phyloP scores from a whole-genome alignment of 1,140 invertebrate genomes.

The Pantala flavescens region DNA sequence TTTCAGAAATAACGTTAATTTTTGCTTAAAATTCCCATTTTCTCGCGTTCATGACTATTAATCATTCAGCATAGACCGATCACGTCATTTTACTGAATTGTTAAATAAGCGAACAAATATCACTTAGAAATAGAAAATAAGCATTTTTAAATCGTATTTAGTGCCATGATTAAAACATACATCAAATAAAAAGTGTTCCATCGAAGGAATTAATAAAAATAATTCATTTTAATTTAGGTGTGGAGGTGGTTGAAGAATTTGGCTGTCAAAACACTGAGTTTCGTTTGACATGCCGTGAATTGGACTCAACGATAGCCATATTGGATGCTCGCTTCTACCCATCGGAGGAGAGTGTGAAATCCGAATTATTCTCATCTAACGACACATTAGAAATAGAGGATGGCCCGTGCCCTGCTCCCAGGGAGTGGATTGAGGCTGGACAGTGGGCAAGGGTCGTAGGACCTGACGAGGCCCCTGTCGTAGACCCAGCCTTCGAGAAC shows the following conservation, averaged over 20 bases:
- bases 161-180: no score
- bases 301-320: conserved; percentile 40
- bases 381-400: background rate
- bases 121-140: no score
- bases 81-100: no score
- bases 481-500: background rate
- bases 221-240: conserved; percentile 17
- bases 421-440: background rate
- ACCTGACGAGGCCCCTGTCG: background rate
- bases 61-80: no score
- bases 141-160: no score
- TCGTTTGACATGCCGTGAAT: conserved; percentile 37
- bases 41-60: no score
- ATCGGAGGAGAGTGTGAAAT: background rate
- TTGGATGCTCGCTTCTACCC: conserved; percentile 37
- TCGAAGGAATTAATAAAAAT: no score
- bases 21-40: no score
- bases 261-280: conserved; percentile 38
- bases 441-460: background rate
- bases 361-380: background rate
- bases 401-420: background rate
- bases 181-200: no score
- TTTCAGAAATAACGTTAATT: no score
- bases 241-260: conserved; percentile 43
- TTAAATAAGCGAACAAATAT: no score